Evolutionary conservation across 2,113 vertebrate species (phyloP).

Genomic region (Phocoena sinus): DNA sequence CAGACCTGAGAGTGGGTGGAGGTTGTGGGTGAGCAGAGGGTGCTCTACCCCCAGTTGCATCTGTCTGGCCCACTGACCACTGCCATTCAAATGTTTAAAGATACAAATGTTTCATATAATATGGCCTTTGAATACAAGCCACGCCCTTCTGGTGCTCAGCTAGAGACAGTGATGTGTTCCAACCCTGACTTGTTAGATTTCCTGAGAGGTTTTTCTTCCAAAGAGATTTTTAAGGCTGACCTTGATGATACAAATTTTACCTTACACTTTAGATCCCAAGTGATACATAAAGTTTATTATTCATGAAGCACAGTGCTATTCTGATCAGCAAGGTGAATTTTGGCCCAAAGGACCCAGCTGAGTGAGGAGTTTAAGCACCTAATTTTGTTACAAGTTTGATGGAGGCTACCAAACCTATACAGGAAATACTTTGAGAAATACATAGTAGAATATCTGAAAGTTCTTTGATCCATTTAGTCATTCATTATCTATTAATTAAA

Average conservation of each 20-base stretch:
- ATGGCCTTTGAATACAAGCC: not conserved
- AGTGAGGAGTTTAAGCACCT: not conserved
- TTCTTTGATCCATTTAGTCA: not conserved
- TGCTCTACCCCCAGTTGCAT: fast-evolving
- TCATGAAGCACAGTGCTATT: not conserved
- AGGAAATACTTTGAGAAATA: not conserved
- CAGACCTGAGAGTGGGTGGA: not conserved
- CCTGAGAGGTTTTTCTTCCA: not conserved
- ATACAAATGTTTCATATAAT: not conserved
- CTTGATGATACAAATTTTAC: not conserved
- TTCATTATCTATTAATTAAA: not conserved
- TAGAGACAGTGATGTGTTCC: not conserved
- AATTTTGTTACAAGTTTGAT: not conserved
- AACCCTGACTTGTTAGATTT: not conserved
- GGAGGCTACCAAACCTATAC: not conserved
- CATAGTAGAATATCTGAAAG: not conserved
- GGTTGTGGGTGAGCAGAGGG: not conserved
- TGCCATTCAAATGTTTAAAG: not conserved
- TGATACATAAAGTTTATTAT: not conserved
- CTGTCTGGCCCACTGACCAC: not conserved
- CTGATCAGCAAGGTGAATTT: not conserved
- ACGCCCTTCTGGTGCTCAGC: not conserved
- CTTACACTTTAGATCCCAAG: not conserved
- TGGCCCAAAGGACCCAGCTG: not conserved
- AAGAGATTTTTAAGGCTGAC: not conserved